Evolutionary conservation across 1,140 invertebrate species (phyloP), one percentile per base, ranked within the genome.

Genomic region (Pemphigus obesinymphae): DNA sequence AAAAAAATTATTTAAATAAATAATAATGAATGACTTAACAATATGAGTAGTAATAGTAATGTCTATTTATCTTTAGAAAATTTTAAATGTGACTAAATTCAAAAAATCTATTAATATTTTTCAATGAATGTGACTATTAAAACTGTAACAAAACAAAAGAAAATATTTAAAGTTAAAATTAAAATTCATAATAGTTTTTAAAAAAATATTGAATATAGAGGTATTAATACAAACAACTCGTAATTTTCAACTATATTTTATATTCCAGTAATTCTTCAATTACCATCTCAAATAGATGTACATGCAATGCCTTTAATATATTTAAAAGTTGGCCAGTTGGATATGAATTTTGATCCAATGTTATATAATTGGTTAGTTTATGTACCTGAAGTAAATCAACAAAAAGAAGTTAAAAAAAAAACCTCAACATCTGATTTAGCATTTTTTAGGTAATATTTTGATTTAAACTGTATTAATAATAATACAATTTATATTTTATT

Each of bases 321-420:
- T 4, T 88, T 92, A 83, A 89, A 89, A 83, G 83, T 92, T 43
- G 87, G 89, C 82, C 75, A 83, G 31, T 88, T 91, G 68, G 88
- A 89, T 82, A 86, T 89, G 63, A 90, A 89, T 73, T 83, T 92
- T 50, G 91, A 92, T 85, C 91, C 92, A 5, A 85, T 90, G 20
- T 84, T 93, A 5, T 88, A 89, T 63, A 86, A 88, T 43, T 93
- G 91, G 91, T 85, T 93, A 4, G 85, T 89, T 55, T 85, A 85
- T n/a, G 34, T 48, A 15, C 84, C 84, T 0, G 29, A 53, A 55
- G 29, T 61, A 29, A 29, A 61, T 61, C 43, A 40, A 89, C 84
- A 89, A 88, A 82, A 90, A 89, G 0, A 85, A 90, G 48, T 87
- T 88, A 84, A 85, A 85, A 72, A 86, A 85, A 2, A 85, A 82